Evolutionary conservation across 2,888 invertebrate genomes (phyloP), one percentile per base, ranked within the genome.

Genomic region (Steinernema hermaphroditum): DNA sequence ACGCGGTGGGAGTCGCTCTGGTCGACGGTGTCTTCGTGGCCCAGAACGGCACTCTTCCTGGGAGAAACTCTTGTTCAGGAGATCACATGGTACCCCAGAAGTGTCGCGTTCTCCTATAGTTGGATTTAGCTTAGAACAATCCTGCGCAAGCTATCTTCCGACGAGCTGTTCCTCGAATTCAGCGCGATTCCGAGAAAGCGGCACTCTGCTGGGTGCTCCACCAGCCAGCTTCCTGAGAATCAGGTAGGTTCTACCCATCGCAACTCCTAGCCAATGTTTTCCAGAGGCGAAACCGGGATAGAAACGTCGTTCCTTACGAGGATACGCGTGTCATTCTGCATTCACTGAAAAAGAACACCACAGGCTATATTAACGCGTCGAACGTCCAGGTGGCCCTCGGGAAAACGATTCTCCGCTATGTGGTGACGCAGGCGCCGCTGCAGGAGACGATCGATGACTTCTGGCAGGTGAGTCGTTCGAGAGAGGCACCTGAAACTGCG

Each of bases 341-440:
- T n/a, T 92, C 94, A 6, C 91, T 92, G 12, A 91, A 92, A 83
- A 91, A 91, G 81, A 95, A 96, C 88, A 91, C 92, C 71, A 91
- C 91, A 84, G 95, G 95, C 16, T 96, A 95, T 84, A 92, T 95
- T 80, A 95, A 95, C 89, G 94, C 94, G 0, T 94, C 94, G 1
- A 93, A 94, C 85, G 91, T 95, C 76, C 92, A 93, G 22, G 71
- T 81, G 12, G 75, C 75, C 9, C 68, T 80, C 37, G 78, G 77
- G 19, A 62, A 69, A 9, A 69, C 46, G 24, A 50, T 73, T 62
- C 70, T 78, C 44, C 50, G 71, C 19, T 84, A 78, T 46, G 72
- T 81, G 12, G 68, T 82, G 32, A 70, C 78, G n/a, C 92, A 92
- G 86, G 91, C 91, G 1, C 92, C 92, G 0, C 88, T 91, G 37